phyloP scores from a whole-genome alignment of 1,140 invertebrate species.

The Laupala kohalensis region DNA sequence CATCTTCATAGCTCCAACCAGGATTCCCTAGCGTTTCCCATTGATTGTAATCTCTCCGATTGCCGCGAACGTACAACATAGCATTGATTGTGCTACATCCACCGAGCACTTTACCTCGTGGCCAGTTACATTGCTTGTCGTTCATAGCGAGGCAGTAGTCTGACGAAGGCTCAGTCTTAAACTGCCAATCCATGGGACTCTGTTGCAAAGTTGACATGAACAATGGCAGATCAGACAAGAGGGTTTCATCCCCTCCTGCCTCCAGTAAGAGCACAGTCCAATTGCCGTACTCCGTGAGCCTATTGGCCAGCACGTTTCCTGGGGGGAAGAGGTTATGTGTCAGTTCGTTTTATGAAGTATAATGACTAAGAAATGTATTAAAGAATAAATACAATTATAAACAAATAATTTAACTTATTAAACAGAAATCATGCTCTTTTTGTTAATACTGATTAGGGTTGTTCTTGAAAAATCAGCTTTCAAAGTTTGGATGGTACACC shows the following conservation, averaged over 20 bases:
- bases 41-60: slow-evolving; percentile 44
- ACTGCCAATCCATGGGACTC: slow-evolving; percentile 51
- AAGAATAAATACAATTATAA: too few relatives aligned
- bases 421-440: too few relatives aligned
- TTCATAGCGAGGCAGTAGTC: slow-evolving; percentile 36
- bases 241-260: slow-evolving; percentile 47
- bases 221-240: slow-evolving; percentile 56
- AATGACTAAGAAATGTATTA: too few relatives aligned
- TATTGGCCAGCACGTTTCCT: slow-evolving; percentile 34
- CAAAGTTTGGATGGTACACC: too few relatives aligned
- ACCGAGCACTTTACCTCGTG: slow-evolving; percentile 55
- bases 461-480: too few relatives aligned
- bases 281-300: slow-evolving; percentile 15
- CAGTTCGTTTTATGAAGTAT: too few relatives aligned
- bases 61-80: slow-evolving; percentile 65
- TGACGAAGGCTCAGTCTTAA: slow-evolving; percentile 42
- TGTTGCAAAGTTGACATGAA: slow-evolving; percentile 59
- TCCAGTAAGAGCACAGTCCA: slow-evolving; percentile 5
- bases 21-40: slow-evolving; percentile 42
- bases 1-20: slow-evolving; percentile 31
- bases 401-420: too few relatives aligned
- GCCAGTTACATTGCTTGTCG: slow-evolving; percentile 43
- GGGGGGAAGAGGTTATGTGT: too few relatives aligned
- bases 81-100: slow-evolving; percentile 67
- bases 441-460: too few relatives aligned